Evolutionary conservation across 2,888 invertebrate genomes (phyloP).

Genomic region (Zele albiditarsus): DNA sequence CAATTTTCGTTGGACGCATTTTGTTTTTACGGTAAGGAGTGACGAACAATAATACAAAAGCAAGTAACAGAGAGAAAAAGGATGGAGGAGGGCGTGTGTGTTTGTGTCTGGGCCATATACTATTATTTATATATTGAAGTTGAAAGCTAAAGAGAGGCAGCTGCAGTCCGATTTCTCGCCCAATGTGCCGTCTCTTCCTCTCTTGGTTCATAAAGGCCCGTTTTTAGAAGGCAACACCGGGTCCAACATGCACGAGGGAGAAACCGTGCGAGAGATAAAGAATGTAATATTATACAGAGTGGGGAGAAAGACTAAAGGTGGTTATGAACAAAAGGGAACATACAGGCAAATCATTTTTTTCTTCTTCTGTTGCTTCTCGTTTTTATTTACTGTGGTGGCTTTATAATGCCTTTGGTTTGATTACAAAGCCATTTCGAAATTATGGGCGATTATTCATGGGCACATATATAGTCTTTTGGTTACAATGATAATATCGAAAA

Average conservation of each 20-base stretch:
- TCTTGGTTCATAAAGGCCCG: slow-evolving; percentile 12
- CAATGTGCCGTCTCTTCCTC: slow-evolving; percentile 12
- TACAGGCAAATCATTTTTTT: slow-evolving; percentile 14
- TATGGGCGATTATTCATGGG: slow-evolving; percentile 31
- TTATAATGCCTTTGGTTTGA: not conserved
- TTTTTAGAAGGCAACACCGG: slow-evolving; percentile 27
- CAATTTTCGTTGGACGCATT: slow-evolving; percentile 16
- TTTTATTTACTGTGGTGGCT: not conserved
- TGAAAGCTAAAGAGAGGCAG: slow-evolving; percentile 8
- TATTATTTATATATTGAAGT: not conserved
- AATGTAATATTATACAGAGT: not conserved
- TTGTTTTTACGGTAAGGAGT: not conserved
- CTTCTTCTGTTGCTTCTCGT: slow-evolving; percentile 10
- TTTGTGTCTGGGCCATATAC: slow-evolving; percentile 1
- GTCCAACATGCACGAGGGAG: not conserved
- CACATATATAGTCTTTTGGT: too few relatives aligned
- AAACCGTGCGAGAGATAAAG: not conserved
- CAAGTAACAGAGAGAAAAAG: not conserved
- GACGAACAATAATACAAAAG: slow-evolving; percentile 8
- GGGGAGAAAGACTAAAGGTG: slow-evolving; percentile 6
- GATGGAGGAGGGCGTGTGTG: not conserved
- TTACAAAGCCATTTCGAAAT: slow-evolving; percentile 2
- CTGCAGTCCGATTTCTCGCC: slow-evolving; percentile 25
- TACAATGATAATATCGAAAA: too few relatives aligned
- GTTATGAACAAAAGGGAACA: not conserved